Percentiles rank a stretch among this genome's conserved stretches.
phyloP scores from a whole-genome alignment of 2,888 invertebrate species.

The Lasioglossum pauxillum region DNA sequence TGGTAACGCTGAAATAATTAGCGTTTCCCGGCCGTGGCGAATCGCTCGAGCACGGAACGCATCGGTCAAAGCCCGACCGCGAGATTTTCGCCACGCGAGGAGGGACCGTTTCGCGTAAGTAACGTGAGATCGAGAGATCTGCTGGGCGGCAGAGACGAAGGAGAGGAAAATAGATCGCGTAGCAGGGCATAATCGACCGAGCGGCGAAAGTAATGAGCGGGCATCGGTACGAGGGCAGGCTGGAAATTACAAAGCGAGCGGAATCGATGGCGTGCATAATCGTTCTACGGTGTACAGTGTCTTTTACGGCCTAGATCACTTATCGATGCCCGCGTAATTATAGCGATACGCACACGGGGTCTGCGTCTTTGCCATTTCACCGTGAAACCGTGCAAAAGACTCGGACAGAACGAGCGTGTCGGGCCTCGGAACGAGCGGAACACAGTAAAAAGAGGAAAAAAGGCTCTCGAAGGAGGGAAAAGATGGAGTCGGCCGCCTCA shows the following conservation, averaged over 20 bases:
- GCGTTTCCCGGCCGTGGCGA: background rate
- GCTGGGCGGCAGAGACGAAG: background rate
- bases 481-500: conserved; percentile 43
- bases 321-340: conserved; percentile 69
- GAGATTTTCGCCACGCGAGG: conserved; percentile 36
- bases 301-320: conserved; percentile 70
- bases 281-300: conserved; percentile 47
- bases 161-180: conserved; percentile 44
- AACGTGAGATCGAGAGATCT: conserved; percentile 12
- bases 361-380: conserved; percentile 58
- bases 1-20: conserved; percentile 25
- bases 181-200: conserved; percentile 50
- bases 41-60: background rate
- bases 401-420: conserved; percentile 49
- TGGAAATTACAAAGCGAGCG: conserved; percentile 68
- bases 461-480: conserved; percentile 15
- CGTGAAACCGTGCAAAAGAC: conserved; percentile 65
- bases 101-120: conserved; percentile 24
- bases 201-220: conserved; percentile 60
- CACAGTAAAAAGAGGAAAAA: conserved; percentile 23
- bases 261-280: conserved; percentile 70
- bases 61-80: background rate
- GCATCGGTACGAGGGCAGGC: conserved; percentile 26
- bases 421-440: conserved; percentile 49
- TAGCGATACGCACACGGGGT: conserved; percentile 61